Base-by-base conservation (phyloP, 2,797 vertebrate species). In the Gymnocypris eckloni region DNA sequence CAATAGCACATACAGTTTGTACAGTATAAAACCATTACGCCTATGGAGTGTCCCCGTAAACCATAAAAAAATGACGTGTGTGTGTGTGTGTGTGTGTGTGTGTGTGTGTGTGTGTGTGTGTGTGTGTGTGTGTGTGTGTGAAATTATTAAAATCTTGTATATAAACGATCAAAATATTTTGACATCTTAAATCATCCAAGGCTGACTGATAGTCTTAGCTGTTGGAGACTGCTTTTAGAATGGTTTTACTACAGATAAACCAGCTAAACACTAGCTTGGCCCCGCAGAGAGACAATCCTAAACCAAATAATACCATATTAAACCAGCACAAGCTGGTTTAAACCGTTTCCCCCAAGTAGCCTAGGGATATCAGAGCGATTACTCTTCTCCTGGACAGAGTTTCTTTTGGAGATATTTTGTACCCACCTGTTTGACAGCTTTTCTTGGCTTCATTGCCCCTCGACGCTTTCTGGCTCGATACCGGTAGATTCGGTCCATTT, bases 401-500 rank as follows among this genome's bases (percentile, higher is more conserved):
- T 39, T 33, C 33, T 33, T 33, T 3, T 37, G 2, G 9, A 39
- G n/a, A 33, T 22, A 11, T 43, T n/a, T 43, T 67, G n/a, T 81
- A 39, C 83, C 20, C 54, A 89, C 89, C 89, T 87, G 25, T 78
- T 71, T 25, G 61, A 2, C 45, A 10, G 66, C 25, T 71, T 50
- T 22, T 69, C 64, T 41, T 28, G 13, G 5, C 18, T 25, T 70
- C 45, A 18, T 33, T 37, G 0, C 79, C 15, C 52, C n/a, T n/a
- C 28, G 64, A 28, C 1, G 12, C 12, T 45, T 69, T 83, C 28
- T 85, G 66, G 2, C 83, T 75, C 6, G 56, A 13, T 54, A 25
- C 52, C 7, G 78, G 81, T 69, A 45, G 69, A 67, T 75, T 85
- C 11, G 56, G 48, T 83, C 37, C 78, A 33, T 76, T 64, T 54